Evolutionary conservation across 1,140 invertebrate genomes (phyloP).

Genomic region (Ectropis grisescens): DNA sequence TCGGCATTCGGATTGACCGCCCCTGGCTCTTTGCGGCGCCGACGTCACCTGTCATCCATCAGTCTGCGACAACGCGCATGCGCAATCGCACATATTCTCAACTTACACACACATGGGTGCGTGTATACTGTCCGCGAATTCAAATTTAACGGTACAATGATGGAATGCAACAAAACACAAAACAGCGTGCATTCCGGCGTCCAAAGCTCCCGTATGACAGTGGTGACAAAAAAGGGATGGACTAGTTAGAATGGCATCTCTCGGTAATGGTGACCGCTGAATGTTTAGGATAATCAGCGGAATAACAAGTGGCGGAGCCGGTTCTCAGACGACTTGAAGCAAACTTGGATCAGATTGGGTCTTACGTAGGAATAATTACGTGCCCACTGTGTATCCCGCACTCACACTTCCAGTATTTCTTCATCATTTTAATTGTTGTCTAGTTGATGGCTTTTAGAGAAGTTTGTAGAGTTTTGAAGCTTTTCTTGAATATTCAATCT

Average conservation of each 20-base stretch:
- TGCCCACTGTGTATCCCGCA: too few species aligned
- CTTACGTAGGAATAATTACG: too few species aligned
- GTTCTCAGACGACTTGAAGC: too few species aligned
- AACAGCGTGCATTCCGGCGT: slow-evolving; percentile 39
- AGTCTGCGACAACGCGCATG: slow-evolving; percentile 56
- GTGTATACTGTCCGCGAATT: slow-evolving; percentile 36
- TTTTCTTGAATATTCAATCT: too few species aligned
- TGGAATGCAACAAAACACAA: slow-evolving; percentile 61
- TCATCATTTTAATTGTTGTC: too few species aligned
- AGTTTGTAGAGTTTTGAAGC: too few species aligned
- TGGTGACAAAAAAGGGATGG: slow-evolving; percentile 26
- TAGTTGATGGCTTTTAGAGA: too few species aligned
- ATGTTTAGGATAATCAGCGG: slow-evolving; percentile 12
- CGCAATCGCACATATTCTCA: slow-evolving; percentile 28
- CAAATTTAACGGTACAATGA: slow-evolving; percentile 59
- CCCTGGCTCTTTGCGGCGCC: slow-evolving; percentile 47
- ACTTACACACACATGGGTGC: slow-evolving; percentile 5
- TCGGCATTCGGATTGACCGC: slow-evolving; percentile 7
- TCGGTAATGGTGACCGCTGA: neutral
- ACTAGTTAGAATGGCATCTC: slow-evolving; percentile 21
- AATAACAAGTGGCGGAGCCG: too few species aligned
- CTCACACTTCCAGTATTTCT: too few species aligned
- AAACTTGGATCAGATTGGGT: too few species aligned
- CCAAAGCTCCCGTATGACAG: slow-evolving; percentile 14
- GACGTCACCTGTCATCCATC: slow-evolving; percentile 65